phyloP scores from a whole-genome alignment of 2,888 invertebrate species.

The Sepiola atlantica region DNA sequence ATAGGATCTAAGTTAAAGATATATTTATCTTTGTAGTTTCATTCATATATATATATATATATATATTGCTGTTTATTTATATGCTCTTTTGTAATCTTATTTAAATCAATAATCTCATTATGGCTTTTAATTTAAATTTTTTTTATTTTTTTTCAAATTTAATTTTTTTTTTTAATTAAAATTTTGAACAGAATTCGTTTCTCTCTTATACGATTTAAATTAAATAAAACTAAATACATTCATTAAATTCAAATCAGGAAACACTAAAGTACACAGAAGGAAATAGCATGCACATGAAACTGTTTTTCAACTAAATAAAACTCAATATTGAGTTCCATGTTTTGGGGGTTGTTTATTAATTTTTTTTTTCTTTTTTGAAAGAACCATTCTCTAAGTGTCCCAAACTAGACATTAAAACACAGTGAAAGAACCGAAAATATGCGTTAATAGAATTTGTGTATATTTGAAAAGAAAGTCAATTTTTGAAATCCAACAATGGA shows the following conservation, averaged over 20 bases:
- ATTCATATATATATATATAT: too few species aligned
- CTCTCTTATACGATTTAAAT: background rate
- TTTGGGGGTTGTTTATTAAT: too few species aligned
- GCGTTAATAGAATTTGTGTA: background rate
- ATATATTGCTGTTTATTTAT: too few species aligned
- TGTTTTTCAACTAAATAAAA: background rate
- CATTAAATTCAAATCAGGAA: background rate
- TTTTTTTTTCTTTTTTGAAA: background rate
- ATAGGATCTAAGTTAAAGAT: too few species aligned
- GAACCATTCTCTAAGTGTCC: background rate
- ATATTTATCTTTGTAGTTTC: too few species aligned
- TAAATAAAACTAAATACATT: background rate
- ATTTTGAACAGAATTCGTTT: background rate
- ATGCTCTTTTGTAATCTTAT: too few species aligned
- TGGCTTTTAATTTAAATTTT: too few species aligned
- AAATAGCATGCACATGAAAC: background rate
- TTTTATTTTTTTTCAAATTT: too few species aligned
- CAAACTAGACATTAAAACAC: background rate
- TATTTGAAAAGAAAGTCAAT: background rate
- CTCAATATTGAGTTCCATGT: background rate
- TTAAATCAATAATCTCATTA: too few species aligned
- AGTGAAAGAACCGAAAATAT: background rate
- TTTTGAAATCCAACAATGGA: background rate
- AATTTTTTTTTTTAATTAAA: too few species aligned
- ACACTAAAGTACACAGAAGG: background rate